Evolutionary conservation across 2,888 invertebrate species (phyloP), one percentile per base, ranked within the genome.

Genomic region (Argynnis bischoffii): DNA sequence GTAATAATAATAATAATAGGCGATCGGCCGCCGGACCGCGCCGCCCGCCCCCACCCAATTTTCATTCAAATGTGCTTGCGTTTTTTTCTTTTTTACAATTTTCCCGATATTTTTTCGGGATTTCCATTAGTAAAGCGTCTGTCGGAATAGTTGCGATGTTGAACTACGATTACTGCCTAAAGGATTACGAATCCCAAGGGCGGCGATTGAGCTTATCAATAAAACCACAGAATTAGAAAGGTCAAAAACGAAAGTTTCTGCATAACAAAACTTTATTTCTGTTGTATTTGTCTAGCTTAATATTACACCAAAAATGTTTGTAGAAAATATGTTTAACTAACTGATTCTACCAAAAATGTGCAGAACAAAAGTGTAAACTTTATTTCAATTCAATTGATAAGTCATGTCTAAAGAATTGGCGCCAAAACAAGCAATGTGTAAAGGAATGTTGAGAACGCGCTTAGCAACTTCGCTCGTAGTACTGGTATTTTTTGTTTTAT

Each of bases 1-100:
- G 90, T 92, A 91, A 92, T 92, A 92, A 92, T 90, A 92, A 91
- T 91, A 92, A 92, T 92, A 92, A 91, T 91, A 86, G 90, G 80
- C 85, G 88, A 91, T 90, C 90, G 90, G 84, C 83, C 79, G 82
- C 79, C 81, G 82, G 81, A 77, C 81, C 73, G 74, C 76, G 77
- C 85, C 83, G 76, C 89, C 87, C 80, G 77, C 86, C 88, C 74
- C 91, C 90, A 86, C 90, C 84, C 90, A 88, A 90, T 92, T 89
- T 91, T 90, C 89, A 91, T 91, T 92, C 91, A 92, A 91, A 92
- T 90, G 90, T 87, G 87, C 84, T 86, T 84, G 83, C 82, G 80
- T 67, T 61, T 69, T 69, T 67, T 55, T 65, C 56, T 57, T 88
- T 90, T 88, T 89, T 73, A 87, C 84, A 86, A 89, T 89, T 89